These are phyloP conservation scores for Noctua comes DNA, from an alignment of 2,888 invertebrate species.

Conservation along the genomic window DNA sequence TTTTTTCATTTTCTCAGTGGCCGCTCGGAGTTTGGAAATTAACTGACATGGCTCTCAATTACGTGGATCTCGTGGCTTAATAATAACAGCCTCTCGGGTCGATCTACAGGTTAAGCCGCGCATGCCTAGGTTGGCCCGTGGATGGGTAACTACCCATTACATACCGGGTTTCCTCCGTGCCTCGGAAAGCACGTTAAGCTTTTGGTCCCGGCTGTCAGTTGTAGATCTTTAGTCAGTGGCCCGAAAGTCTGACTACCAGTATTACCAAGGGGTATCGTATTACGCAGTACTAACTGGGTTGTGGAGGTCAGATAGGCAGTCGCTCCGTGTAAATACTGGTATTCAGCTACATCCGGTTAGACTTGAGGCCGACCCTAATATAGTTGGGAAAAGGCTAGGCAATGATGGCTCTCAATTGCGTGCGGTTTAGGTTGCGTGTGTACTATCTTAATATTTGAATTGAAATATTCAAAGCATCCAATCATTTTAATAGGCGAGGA, in stretches of 20 bases:
- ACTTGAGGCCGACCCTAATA: background rate
- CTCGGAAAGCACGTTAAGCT: background rate
- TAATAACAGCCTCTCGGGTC: no score
- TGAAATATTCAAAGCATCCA: constrained; percentile 71
- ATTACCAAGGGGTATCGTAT: background rate
- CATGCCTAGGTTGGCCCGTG: no score
- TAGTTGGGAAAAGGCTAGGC: background rate
- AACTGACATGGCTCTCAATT: no score
- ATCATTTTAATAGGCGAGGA: constrained; percentile 76
- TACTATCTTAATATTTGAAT: constrained; percentile 74
- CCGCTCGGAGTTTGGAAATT: no score
- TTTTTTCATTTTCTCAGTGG: no score
- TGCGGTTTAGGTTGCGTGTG: constrained; percentile 63
- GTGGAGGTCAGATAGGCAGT: background rate
- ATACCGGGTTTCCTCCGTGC: background rate
- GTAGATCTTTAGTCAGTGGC: background rate
- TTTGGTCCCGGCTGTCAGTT: background rate
- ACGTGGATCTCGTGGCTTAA: no score
- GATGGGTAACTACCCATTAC: background rate
- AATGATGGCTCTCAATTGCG: background rate
- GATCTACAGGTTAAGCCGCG: background rate
- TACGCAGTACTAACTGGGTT: background rate
- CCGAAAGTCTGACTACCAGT: background rate
- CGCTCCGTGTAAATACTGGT: background rate
- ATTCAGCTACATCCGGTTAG: background rate